A percentile compares a stretch with the other conserved stretches of the same genome.
phyloP scores from a whole-genome alignment of 2,113 vertebrate genomes.

The Percopsis transmontana region DNA sequence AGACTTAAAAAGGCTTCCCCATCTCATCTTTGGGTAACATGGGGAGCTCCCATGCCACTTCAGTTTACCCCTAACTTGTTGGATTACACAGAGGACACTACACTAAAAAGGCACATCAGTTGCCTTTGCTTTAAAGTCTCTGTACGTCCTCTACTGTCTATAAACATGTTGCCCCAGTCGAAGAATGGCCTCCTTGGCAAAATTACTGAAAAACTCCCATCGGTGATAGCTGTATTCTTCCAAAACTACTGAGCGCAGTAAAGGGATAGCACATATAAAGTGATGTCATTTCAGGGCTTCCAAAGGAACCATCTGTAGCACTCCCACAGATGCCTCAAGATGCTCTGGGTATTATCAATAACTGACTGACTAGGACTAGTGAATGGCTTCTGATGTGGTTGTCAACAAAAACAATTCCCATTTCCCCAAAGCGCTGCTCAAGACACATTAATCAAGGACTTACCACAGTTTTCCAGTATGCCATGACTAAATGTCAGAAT shows the following conservation, averaged over 20 bases:
- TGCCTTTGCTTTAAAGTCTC: slow-evolving; percentile 51
- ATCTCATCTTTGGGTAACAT: slow-evolving; percentile 53
- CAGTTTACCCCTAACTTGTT: slow-evolving; percentile 18
- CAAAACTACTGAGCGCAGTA: slow-evolving; percentile 19
- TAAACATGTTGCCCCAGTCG: slow-evolving; percentile 28
- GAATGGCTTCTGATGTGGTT: slow-evolving; percentile 44
- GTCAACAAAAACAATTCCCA: slow-evolving; percentile 59
- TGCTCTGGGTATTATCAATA: slow-evolving; percentile 50
- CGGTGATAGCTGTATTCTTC: slow-evolving; percentile 39
- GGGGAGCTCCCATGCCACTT: slow-evolving; percentile 48
- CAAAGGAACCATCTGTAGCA: slow-evolving; percentile 43
- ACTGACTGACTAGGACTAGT: slow-evolving; percentile 42
- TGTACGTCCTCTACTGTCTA: slow-evolving; percentile 14
- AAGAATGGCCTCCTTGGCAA: slow-evolving; percentile 20
- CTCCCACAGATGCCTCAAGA: slow-evolving; percentile 53
- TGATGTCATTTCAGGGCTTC: slow-evolving; percentile 37
- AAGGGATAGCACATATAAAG: slow-evolving; percentile 33
- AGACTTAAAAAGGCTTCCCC: slow-evolving; percentile 61
- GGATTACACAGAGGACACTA: slow-evolving; percentile 45
- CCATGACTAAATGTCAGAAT: neutral
- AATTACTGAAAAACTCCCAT: slow-evolving; percentile 32
- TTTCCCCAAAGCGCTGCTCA: slow-evolving; percentile 21
- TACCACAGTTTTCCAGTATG: neutral
- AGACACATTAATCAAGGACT: slow-evolving; percentile 19
- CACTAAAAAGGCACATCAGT: slow-evolving; percentile 32